A percentile compares a stretch with the other conserved stretches of the same genome.
phyloP scores from a whole-genome alignment of 2,113 vertebrate genomes.

The Megalops atlanticus region DNA sequence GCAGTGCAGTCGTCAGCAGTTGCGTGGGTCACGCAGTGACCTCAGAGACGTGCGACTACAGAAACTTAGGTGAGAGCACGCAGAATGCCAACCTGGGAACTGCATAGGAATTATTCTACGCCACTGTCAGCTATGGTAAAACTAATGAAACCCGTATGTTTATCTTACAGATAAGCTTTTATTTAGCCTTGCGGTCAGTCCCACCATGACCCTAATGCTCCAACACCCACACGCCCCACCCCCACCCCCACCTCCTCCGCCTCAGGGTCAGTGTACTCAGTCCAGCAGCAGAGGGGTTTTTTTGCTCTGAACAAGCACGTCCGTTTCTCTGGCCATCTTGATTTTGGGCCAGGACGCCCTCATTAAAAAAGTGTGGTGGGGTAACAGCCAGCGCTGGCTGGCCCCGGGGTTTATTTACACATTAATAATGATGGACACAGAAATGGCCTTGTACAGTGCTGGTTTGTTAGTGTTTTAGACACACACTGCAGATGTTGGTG shows the following conservation, averaged over 20 bases:
- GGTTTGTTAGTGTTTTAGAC: constrained; percentile 15
- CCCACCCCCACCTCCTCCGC: background rate
- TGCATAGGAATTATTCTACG: background rate
- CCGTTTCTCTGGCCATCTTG: constrained; percentile 39
- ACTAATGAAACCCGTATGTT: constrained; percentile 13
- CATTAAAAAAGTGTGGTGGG: constrained; percentile 38
- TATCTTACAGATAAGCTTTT: constrained; percentile 41
- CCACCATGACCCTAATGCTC: constrained; percentile 29
- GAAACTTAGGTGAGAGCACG: background rate
- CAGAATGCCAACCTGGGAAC: background rate
- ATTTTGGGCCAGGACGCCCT: constrained; percentile 44
- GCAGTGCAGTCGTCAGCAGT: background rate
- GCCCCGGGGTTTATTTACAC: constrained; percentile 32
- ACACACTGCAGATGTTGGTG: background rate
- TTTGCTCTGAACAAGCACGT: constrained; percentile 42
- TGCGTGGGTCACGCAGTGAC: background rate
- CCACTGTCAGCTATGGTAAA: background rate
- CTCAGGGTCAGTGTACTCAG: constrained; percentile 10
- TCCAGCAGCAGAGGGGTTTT: constrained; percentile 31
- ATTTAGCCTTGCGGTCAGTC: constrained; percentile 34
- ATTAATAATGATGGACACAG: constrained; percentile 45
- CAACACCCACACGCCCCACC: background rate
- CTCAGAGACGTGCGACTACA: background rate
- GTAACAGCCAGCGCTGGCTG: constrained; percentile 21
- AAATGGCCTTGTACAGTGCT: constrained; percentile 40